Conservation (phyloP, 37 sponge, comb jelly and placozoan genomes). For the Agelas oroides region DNA sequence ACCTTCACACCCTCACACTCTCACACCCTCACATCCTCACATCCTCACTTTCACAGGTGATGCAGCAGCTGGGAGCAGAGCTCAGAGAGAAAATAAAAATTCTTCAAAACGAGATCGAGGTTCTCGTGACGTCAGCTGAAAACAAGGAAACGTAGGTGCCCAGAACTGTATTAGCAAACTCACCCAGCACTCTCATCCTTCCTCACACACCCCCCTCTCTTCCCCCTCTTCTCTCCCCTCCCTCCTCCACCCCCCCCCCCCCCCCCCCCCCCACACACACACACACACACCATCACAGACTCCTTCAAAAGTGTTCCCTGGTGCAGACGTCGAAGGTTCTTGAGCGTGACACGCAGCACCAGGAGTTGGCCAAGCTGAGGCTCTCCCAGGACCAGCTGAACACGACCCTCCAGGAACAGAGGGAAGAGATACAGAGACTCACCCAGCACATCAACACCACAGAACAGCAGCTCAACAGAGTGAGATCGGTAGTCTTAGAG, state of each 20-base stretch:
- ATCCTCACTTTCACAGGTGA: too few species aligned
- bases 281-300: conserved; percentile 5
- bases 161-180: neutral
- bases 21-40: neutral
- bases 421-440: conserved; percentile 77
- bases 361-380: conserved; percentile 73
- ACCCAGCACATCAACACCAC: conserved; percentile 78
- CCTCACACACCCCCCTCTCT: too few species aligned
- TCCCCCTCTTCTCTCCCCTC: too few species aligned
- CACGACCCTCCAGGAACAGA: conserved; percentile 64
- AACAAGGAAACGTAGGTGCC: conserved; percentile 55
- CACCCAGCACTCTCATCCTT: too few species aligned
- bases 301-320: conserved; percentile 73
- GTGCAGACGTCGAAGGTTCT: conserved; percentile 65
- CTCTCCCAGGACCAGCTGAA: conserved; percentile 56
- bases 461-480: conserved; percentile 87
- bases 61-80: conserved; percentile 75
- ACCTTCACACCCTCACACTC: neutral
- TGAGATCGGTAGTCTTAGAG: too few species aligned
- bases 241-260: too few species aligned
- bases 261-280: too few species aligned
- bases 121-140: conserved; percentile 67
- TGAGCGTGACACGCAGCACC: conserved; percentile 80
- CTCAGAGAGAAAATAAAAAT: conserved; percentile 91
- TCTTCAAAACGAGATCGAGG: conserved; percentile 88